These are phyloP conservation scores for Craterocephalus amniculus DNA, from an alignment of 2,797 vertebrate species.

Conservation along the genomic window DNA sequence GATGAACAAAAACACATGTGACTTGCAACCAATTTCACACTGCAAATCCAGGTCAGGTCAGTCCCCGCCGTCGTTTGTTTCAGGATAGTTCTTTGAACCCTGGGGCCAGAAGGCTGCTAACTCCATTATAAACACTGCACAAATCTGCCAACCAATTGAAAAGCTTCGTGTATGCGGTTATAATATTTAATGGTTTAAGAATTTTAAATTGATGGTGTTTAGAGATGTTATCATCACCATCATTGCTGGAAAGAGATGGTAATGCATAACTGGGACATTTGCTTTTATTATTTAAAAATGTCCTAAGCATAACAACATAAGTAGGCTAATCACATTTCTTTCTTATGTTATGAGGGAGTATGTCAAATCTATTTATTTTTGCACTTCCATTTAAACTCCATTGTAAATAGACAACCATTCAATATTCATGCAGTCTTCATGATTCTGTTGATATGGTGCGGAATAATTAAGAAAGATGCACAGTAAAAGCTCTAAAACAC, in stretches of 20 bases:
- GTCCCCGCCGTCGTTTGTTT: conserved; percentile 69
- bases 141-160: conserved; percentile 65
- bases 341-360: neutral
- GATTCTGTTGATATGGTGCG: neutral
- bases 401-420: neutral
- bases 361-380: neutral
- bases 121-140: conserved; percentile 75
- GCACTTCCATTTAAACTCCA: neutral
- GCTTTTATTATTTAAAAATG: neutral
- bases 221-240: conserved; percentile 39
- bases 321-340: neutral
- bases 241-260: conserved; percentile 16
- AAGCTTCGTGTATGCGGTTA: conserved; percentile 50
- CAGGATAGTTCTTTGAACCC: conserved; percentile 69
- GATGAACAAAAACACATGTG: conserved; percentile 82
- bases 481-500: neutral
- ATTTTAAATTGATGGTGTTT: conserved; percentile 47
- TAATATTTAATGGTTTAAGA: conserved; percentile 52
- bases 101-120: conserved; percentile 65
- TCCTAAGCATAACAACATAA: neutral
- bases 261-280: conserved; percentile 18
- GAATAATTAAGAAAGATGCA: neutral
- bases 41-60: conserved; percentile 70
- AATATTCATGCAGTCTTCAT: neutral
- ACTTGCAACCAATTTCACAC: conserved; percentile 80